Conservation (phyloP, 35 echinoderm and acorn worm species). For the Apostichopus californicus region DNA sequence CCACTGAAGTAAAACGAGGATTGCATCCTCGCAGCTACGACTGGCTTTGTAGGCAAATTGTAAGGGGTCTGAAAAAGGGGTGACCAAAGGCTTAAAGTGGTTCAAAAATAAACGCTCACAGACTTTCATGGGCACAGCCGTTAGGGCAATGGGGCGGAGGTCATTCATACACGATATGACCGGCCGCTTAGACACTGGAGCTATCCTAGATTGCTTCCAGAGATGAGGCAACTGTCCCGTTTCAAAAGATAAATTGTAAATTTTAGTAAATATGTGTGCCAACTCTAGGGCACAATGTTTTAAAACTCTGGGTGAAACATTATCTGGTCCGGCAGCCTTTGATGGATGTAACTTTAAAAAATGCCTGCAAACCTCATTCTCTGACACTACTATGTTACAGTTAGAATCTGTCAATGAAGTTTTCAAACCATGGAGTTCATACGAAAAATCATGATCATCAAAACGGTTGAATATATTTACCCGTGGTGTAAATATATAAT, state of each 20-base stretch:
- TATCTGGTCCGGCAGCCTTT: too few relatives aligned
- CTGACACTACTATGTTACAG: background rate
- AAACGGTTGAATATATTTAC: constrained; percentile 33
- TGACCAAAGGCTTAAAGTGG: constrained; percentile 23
- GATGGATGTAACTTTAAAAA: too few relatives aligned
- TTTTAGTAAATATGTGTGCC: constrained; percentile 32
- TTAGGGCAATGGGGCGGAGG: constrained; percentile 65
- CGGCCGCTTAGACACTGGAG: constrained; percentile 48
- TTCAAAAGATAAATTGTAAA: constrained; percentile 28
- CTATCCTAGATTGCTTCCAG: constrained; percentile 53
- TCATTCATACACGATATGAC: constrained; percentile 74
- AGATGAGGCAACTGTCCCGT: background rate
- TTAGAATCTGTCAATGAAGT: background rate
- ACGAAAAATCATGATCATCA: constrained; percentile 45
- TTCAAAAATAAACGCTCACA: constrained; percentile 38
- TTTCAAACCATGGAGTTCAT: too few relatives aligned
- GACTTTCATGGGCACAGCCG: constrained; percentile 65
- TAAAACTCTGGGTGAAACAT: background rate
- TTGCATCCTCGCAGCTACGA: constrained; percentile 52
- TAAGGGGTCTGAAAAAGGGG: constrained; percentile 21
- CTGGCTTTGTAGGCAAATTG: constrained; percentile 55
- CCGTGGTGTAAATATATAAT: too few relatives aligned
- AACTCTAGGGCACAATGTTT: constrained; percentile 47
- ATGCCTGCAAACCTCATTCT: too few relatives aligned
- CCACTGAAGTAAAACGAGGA: constrained; percentile 22